Conservation (phyloP, 2,888 invertebrate species). For the Drosophila pseudotakahashii region DNA sequence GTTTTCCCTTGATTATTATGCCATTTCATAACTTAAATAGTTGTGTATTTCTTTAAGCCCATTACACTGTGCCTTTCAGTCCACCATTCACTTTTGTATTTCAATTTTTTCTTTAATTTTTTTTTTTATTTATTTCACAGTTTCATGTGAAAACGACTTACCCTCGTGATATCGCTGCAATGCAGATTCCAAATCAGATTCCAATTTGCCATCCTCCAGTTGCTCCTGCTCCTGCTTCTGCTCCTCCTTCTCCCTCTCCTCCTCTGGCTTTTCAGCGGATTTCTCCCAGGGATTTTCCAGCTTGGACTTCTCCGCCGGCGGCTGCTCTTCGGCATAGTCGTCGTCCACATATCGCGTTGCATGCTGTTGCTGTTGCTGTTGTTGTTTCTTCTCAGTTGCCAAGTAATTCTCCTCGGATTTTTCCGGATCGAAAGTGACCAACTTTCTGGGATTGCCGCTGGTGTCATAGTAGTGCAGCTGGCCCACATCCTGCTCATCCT, state of each 20-base stretch:
- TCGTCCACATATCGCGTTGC: conserved; percentile 29
- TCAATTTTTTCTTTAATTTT: not conserved
- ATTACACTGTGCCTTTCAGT: not conserved
- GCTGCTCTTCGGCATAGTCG: conserved; percentile 35
- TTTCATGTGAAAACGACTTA: conserved; percentile 15
- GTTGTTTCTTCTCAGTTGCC: conserved; percentile 2
- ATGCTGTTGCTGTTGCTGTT: conserved; percentile 1
- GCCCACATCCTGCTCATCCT: conserved; percentile 41
- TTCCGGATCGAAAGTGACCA: conserved; percentile 17
- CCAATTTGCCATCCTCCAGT: conserved; percentile 15
- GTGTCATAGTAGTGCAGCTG: conserved; percentile 58
- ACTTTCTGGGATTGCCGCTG: conserved; percentile 12
- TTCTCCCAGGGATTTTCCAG: not conserved
- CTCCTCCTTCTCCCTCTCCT: not conserved
- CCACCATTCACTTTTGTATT: not conserved
- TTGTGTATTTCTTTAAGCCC: not conserved
- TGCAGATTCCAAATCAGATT: conserved; percentile 33
- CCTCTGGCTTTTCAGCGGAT: not conserved
- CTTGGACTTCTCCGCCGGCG: conserved; percentile 16
- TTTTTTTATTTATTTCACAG: not conserved
- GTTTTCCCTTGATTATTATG: not conserved
- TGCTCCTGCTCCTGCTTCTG: not conserved
- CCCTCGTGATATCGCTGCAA: conserved; percentile 34
- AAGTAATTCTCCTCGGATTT: conserved; percentile 53
- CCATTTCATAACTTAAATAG: not conserved